Evolutionary conservation across 2,113 vertebrate species (phyloP).

Genomic region (Athene noctua): DNA sequence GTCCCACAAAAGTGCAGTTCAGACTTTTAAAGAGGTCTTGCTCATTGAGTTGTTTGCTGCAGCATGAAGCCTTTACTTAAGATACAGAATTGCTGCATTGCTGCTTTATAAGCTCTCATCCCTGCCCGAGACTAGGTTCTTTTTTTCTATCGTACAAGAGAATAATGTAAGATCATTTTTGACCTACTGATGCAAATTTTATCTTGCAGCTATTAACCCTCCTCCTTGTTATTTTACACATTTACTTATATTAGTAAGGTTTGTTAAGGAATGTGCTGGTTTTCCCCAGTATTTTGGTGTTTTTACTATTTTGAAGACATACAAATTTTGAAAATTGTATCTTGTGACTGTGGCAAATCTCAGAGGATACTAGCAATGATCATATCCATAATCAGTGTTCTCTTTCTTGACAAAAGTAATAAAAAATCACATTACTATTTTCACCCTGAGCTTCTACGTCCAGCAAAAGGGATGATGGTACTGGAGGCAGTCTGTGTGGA

Average conservation of each 20-base stretch:
- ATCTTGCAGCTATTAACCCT: neutral
- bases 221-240: neutral
- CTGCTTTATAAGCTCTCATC: neutral
- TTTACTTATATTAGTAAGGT: neutral
- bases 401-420: neutral
- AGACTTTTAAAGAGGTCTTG: neutral
- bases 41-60: fast-evolving
- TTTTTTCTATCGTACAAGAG: neutral
- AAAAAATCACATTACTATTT: neutral
- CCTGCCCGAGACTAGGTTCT: neutral
- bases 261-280: neutral
- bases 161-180: neutral
- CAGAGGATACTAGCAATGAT: neutral
- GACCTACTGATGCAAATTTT: neutral
- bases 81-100: neutral
- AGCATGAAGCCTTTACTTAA: neutral
- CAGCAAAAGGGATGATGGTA: neutral
- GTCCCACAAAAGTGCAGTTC: neutral
- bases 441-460: neutral
- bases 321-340: neutral
- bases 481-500: neutral
- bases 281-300: neutral
- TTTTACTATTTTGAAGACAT: neutral
- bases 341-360: neutral
- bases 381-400: neutral